Evolutionary conservation across 2,888 invertebrate genomes (phyloP).

Genomic region (Drosophila trichaetosa): DNA sequence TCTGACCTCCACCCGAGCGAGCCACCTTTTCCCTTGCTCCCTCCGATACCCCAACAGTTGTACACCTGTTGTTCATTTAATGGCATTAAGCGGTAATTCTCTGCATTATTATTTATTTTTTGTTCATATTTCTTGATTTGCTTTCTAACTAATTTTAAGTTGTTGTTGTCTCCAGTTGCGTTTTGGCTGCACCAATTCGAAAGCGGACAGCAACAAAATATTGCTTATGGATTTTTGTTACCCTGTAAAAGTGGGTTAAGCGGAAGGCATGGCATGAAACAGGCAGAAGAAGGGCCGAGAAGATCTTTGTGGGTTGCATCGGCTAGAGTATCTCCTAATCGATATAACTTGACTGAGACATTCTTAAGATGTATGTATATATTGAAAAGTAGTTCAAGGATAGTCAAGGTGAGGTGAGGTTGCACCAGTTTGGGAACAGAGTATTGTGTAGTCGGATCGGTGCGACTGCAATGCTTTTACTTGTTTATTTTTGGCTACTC

Average conservation of each 20-base stretch:
- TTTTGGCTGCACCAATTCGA: conserved; percentile 32
- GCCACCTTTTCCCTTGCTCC: background rate
- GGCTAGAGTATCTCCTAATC: background rate
- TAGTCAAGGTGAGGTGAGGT: too few species aligned
- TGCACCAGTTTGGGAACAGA: background rate
- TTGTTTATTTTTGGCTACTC: conserved; percentile 43
- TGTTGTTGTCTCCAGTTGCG: conserved; percentile 21
- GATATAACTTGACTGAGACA: background rate
- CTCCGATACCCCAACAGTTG: background rate
- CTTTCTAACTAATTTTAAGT: conserved; percentile 53
- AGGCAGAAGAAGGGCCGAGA: background rate
- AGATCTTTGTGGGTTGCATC: background rate
- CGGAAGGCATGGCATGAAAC: background rate
- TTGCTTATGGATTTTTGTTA: conserved; percentile 13
- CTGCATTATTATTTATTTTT: conserved; percentile 26
- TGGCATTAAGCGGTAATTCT: conserved; percentile 52
- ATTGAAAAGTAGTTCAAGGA: background rate
- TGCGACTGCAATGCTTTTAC: background rate
- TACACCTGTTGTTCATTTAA: conserved; percentile 53
- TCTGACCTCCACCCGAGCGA: background rate
- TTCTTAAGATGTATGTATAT: background rate
- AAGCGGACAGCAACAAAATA: conserved; percentile 16
- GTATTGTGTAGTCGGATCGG: background rate
- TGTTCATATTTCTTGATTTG: conserved; percentile 47
- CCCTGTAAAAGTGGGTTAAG: background rate